Base-by-base conservation (phyloP, 2,797 vertebrate genomes). In the Sebastes miniatus region DNA sequence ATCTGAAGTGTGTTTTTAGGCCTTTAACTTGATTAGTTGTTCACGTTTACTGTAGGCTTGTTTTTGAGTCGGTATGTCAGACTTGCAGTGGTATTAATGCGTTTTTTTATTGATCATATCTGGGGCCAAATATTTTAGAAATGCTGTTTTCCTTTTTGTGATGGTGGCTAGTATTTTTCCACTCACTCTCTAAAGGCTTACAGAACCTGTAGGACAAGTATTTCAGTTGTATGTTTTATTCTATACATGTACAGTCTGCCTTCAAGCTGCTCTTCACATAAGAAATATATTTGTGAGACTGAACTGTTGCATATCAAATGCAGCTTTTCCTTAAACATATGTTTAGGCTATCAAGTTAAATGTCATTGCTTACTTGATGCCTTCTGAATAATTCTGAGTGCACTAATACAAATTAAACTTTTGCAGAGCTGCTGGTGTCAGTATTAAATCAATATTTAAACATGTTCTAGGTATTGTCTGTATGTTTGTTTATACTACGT, bases 201-300 rank as follows among this genome's bases (percentile, higher is more conserved):
- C 87, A 86, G 69, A 90, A 91, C 87, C 86, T 84, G 88, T 88
- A 87, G 22, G 73, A 18, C 90, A 75, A 84, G 80, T 88, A 72
- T 74, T 79, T 56, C 70, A 67, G 11, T 74, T 59, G 63, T 61
- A 61, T 73, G 67, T 31, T 65, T 61, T 72, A 50, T 70, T 61
- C 9, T 69, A 54, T 76, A 50, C 72, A 20, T 2, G 18, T 56
- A 39, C 10, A 71, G 27, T 24, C 18, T 32, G 10, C 2, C 2
- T 24, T 70, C 1, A 0, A 24, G 59, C 24, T 58, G 32, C 6
- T 61, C 24, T n/a, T 29, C 5, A 27, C 1, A 22, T 1, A 39
- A 18, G 11, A 5, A 52, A 52, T 52, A 2, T 8, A 2, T 50
- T n/a, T 16, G 9, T 62, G 3, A 61, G 27, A 62, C 6, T 20